Evolutionary conservation across 2,797 vertebrate species (phyloP).

Genomic region (Sitta carolinensis): DNA sequence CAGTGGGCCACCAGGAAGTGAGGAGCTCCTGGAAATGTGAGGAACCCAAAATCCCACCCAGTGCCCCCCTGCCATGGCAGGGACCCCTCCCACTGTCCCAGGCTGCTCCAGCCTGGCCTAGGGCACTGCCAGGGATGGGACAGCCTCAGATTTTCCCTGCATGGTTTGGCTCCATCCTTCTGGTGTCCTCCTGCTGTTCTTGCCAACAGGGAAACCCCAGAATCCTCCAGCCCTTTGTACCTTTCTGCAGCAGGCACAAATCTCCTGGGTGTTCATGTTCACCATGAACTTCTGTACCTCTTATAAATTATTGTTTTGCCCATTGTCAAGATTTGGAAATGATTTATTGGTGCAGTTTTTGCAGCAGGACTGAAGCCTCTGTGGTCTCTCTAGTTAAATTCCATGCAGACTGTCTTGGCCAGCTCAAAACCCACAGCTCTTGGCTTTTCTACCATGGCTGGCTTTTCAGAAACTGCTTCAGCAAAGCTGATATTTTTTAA

Average conservation of each 20-base stretch:
- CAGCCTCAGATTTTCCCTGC: not conserved
- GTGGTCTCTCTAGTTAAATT: not conserved
- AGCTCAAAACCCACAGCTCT: not conserved
- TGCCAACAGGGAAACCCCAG: not conserved
- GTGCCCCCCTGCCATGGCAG: not conserved
- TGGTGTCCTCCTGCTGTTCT: not conserved
- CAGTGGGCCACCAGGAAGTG: accelerated
- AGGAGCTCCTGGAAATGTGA: not conserved
- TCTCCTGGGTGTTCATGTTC: not conserved
- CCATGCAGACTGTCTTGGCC: not conserved
- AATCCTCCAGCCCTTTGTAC: not conserved
- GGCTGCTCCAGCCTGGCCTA: not conserved
- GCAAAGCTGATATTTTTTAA: not conserved
- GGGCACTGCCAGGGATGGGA: not conserved
- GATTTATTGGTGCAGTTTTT: not conserved
- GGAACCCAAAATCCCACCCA: not conserved
- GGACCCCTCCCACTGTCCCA: not conserved
- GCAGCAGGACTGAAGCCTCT: not conserved
- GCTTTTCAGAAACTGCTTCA: not conserved
- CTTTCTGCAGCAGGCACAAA: not conserved
- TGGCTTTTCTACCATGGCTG: not conserved
- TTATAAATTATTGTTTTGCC: not conserved
- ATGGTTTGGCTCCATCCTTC: not conserved
- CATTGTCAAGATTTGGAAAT: not conserved
- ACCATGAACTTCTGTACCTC: not conserved